Base-by-base conservation (phyloP, 37 sponge, comb jelly and placozoan genomes). In the Halisarca cf. caerulea region DNA sequence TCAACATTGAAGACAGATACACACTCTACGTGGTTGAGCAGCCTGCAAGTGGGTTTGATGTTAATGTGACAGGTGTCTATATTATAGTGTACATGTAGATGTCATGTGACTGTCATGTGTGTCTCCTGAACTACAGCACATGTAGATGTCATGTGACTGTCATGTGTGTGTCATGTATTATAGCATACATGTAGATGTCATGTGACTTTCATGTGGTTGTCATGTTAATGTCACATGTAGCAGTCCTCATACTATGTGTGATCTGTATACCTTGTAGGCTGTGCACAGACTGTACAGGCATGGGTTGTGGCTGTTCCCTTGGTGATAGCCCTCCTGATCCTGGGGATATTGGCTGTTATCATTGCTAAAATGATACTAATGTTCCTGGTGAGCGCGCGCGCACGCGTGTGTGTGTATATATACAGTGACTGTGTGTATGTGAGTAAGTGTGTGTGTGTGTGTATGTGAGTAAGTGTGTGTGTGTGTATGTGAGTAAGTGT, bases 401-500 rank as follows among this genome's bases (percentile, higher is more conserved):
- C 30, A 23, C 5, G 55, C 15, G 55, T 45, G 55, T 79, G 80
- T 79, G 55, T 45, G 80, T 79, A 27, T 45, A 55, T 79, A 27
- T 79, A 55, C 45, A 45, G 80, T 79, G 55, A 45, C 55, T 79
- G 55, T 79, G 80, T 47, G 80, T 79, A 55, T 79, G 55, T 7
- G 51, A 47, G 5, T 15, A 23, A 23, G 55, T 47, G 55, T 45
- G 55, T 79, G 80, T 79, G 55, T 45, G 80, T 79, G 55, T 45
- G 80, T 79, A 27, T 79, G 80, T 79, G 55, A 45, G 80, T 79
- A 27, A 45, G 80, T 79, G 55, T 79, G 80, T 47, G 80, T 79
- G 80, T 79, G 55, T 45, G 55, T 45, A 27, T 47, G 55, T 79
- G 80, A 45, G 53, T 41, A 55, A 42, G 55, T 7, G 57, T 41